Conservation (phyloP, 64 coral and sea anemone genomes). For the Astreopora myriophthalma region DNA sequence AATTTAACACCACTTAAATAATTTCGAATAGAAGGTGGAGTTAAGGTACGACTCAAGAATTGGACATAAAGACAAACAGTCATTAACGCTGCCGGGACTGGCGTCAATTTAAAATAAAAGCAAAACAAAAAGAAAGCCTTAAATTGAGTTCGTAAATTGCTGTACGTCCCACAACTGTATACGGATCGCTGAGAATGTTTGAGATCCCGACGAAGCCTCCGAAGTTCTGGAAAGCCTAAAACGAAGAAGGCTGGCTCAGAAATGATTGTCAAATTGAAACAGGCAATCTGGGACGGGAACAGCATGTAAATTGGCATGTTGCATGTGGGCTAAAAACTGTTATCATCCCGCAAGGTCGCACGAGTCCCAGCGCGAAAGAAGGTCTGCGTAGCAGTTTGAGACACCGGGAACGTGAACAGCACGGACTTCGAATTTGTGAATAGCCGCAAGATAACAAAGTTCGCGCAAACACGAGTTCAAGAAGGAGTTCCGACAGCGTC, state of each 20-base stretch:
- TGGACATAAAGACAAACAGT: neutral
- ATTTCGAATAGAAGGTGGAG: neutral
- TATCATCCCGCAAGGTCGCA: neutral
- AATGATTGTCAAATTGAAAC: neutral
- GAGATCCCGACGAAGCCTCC: neutral
- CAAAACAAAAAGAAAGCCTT: constrained; percentile 16
- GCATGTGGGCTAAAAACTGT: neutral
- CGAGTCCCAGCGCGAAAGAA: neutral
- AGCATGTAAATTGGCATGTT: neutral
- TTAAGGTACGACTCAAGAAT: neutral
- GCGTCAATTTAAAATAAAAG: neutral
- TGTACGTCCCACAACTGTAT: constrained; percentile 18
- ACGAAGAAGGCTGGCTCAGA: neutral
- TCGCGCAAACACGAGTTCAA: constrained; percentile 23
- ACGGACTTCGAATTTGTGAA: neutral
- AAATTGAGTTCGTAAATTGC: constrained; percentile 38
- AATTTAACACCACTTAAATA: constrained; percentile 3
- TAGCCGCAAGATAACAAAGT: constrained; percentile 19
- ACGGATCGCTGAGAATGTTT: too few relatives aligned
- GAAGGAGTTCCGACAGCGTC: neutral
- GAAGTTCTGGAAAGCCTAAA: neutral
- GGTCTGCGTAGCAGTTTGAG: neutral
- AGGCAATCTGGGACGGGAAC: neutral
- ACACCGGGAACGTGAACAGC: neutral
- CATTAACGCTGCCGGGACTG: neutral